These are phyloP conservation scores for Probosciger aterrimus DNA, from an alignment of 2,113 vertebrate genomes.

Conservation along the genomic window DNA sequence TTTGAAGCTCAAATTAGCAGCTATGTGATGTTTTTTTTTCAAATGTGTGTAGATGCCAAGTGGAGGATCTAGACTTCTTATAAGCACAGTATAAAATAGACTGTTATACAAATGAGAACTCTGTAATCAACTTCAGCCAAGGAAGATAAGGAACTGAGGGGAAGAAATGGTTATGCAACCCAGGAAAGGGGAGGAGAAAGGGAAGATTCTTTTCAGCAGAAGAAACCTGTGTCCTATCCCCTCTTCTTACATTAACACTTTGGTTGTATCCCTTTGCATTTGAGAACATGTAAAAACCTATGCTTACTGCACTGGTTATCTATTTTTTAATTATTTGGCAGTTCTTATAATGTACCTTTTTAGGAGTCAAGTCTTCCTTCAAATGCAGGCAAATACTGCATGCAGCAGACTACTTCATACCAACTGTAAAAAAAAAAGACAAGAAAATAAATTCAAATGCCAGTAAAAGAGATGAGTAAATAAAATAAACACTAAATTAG, in stretches of 20 bases:
- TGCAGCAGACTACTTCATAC: neutral
- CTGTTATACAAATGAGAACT: neutral
- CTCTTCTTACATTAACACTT: neutral
- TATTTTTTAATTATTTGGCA: neutral
- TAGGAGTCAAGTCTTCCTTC: neutral
- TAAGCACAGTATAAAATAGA: neutral
- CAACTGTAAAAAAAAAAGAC: neutral
- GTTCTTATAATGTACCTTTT: neutral
- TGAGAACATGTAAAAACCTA: neutral
- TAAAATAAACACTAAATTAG: neutral
- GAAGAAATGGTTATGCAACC: neutral
- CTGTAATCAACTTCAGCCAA: neutral
- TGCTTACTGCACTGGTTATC: neutral
- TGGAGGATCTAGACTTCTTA: neutral
- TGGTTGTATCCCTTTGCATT: neutral
- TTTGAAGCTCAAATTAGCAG: conserved; percentile 24
- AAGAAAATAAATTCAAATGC: neutral
- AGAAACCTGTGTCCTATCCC: neutral
- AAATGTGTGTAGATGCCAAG: neutral
- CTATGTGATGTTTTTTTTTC: neutral
- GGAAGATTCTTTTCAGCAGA: neutral
- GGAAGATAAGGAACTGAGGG: neutral
- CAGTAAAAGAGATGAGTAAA: neutral
- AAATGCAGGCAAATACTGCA: neutral
- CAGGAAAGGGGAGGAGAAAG: neutral